Evolutionary conservation across 2,113 vertebrate species (phyloP).

Genomic region (Apeltes quadracus): DNA sequence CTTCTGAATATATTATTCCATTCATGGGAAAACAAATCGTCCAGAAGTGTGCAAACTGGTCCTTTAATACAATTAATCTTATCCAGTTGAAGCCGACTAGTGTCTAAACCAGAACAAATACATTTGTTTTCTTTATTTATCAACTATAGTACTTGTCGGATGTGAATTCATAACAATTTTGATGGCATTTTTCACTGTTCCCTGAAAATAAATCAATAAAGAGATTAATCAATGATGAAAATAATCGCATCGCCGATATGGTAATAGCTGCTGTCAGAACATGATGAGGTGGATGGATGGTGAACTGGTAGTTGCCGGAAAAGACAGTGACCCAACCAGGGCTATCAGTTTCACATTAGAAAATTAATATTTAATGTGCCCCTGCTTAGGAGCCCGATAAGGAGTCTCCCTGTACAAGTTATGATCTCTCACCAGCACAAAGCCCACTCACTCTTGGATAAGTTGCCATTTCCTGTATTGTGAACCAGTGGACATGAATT

Average conservation of each 20-base stretch:
- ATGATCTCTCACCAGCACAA: not conserved
- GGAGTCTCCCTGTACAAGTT: not conserved
- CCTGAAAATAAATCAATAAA: not conserved
- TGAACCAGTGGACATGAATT: no score
- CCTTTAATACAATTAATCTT: not conserved
- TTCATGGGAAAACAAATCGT: not conserved
- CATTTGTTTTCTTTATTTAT: no score
- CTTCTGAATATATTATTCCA: not conserved
- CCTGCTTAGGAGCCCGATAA: not conserved
- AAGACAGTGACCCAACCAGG: not conserved
- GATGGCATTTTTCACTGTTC: not conserved
- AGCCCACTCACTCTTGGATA: not conserved
- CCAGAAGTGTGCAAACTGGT: not conserved
- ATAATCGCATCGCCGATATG: not conserved
- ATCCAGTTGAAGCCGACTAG: not conserved
- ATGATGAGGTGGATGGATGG: not conserved
- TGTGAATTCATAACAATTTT: no score
- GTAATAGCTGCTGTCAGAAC: not conserved
- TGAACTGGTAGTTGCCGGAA: not conserved
- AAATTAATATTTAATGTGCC: slow-evolving; percentile 55
- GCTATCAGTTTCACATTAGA: slow-evolving; percentile 13
- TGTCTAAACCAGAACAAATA: not conserved
- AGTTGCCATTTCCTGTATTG: not conserved
- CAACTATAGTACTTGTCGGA: no score
- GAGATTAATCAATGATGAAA: not conserved